Evolutionary conservation across 2,113 vertebrate genomes (phyloP).

Genomic region (Benitochromis conjunctus): DNA sequence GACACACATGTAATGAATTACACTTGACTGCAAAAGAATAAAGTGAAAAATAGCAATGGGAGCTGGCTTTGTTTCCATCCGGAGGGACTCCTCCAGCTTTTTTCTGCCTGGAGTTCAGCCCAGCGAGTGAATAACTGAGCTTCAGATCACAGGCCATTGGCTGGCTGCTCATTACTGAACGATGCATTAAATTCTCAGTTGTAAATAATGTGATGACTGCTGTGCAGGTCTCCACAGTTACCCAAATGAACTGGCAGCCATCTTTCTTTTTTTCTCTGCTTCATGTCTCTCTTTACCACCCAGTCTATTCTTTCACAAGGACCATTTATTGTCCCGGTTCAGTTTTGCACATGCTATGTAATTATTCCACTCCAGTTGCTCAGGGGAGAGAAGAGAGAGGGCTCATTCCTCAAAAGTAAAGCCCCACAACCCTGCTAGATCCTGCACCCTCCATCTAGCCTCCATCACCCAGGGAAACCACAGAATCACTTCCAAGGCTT

Average conservation of each 20-base stretch:
- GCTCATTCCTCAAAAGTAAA: slow-evolving; percentile 41
- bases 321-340: not conserved
- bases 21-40: not conserved
- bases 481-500: not conserved
- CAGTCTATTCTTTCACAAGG: not conserved
- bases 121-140: slow-evolving; percentile 16
- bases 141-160: slow-evolving; percentile 27
- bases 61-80: not conserved
- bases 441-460: not conserved
- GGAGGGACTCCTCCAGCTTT: not conserved
- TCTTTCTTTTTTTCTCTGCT: not conserved
- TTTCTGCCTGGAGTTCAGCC: slow-evolving; percentile 14
- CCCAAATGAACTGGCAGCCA: not conserved
- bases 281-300: not conserved
- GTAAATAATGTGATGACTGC: slow-evolving; percentile 47
- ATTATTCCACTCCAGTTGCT: slow-evolving; percentile 36
- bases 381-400: not conserved
- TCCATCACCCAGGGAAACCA: not conserved
- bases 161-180: slow-evolving; percentile 31
- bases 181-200: slow-evolving; percentile 28
- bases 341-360: slow-evolving; percentile 7
- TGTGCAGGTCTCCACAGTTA: not conserved
- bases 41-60: not conserved
- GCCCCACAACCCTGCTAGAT: not conserved
- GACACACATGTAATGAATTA: not conserved